These are phyloP conservation scores for Ascidia mentula DNA, from an alignment of 23 tunicate species.

Conservation along the genomic window DNA sequence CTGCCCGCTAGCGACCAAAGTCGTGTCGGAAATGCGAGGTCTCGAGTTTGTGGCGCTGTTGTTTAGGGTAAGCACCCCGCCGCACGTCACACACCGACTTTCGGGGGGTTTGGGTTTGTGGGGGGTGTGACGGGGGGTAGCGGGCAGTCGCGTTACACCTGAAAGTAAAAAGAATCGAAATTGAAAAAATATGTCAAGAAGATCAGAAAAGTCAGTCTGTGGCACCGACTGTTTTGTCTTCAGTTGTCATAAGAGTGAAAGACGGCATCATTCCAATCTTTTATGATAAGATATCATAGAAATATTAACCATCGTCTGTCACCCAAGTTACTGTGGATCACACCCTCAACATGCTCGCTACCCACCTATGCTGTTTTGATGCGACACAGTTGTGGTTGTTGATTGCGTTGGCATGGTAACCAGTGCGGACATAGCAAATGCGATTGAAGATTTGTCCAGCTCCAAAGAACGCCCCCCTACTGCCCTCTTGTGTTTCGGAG, in stretches of 20 bases:
- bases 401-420: conserved; percentile 37
- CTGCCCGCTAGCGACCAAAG: conserved; percentile 15
- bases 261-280: neutral
- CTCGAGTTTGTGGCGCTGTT: conserved; percentile 20
- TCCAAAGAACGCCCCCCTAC: neutral
- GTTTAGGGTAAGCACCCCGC: conserved; percentile 29
- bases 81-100: conserved; percentile 47
- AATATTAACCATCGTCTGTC: too few relatives aligned
- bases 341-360: neutral
- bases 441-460: conserved; percentile 59
- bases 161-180: neutral
- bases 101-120: conserved; percentile 7
- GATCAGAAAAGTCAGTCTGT: too few relatives aligned
- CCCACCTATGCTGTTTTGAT: neutral
- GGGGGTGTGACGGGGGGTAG: conserved; percentile 9
- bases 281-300: too few relatives aligned
- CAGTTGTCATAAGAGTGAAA: neutral
- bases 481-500: conserved; percentile 7
- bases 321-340: too few relatives aligned
- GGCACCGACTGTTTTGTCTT: too few relatives aligned
- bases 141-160: conserved; percentile 17
- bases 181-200: too few relatives aligned
- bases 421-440: conserved; percentile 74
- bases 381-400: conserved; percentile 12
- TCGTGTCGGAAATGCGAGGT: conserved; percentile 9